Base-by-base conservation (phyloP, 2,888 invertebrate species). In the Microplitis deprimator region DNA sequence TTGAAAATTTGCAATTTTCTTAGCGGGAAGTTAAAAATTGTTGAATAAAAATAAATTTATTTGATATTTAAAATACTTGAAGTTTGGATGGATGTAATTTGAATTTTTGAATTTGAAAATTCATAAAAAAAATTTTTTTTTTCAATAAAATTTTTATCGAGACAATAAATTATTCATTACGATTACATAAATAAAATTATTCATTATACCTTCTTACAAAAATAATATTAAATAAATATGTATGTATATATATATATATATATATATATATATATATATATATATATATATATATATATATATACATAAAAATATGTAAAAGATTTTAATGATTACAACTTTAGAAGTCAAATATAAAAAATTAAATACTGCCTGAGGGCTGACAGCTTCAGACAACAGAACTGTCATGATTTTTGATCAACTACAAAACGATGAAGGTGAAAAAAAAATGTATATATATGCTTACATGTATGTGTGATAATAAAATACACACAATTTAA, bases 351-450 rank as follows among this genome's bases (percentile, higher is more conserved):
- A 71, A 61, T 16, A 61, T 71, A 17, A 17, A 38, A 64, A 41
- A 59, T 71, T 75, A 10, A 62, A 39, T 39, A 68, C 69, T 39
- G 68, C 40, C 68, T 41, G 29, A 61, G 69, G 64, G 64, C 61
- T 38, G 59, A 62, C 16, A 69, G 69, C 41, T 13, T 13, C 6
- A 17, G 41, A 62, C 16, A 74, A 29, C 70, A 62, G 60, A 38
- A 61, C 61, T 74, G 20, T 60, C 69, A 67, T 10, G 20, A n/a
- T 67, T 39, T 78, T 72, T 76, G 67, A 41, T n/a, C 38, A 20
- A 39, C 60, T 41, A 69, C 61, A 60, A 38, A 62, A 60, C 59
- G 79, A 80, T 82, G 79, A 80, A 75, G 76, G 62, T 17, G 71
- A n/a, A 13, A 50, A 50, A 50, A 50, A 50, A 50, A 29, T 68